A percentile compares a stretch with the other conserved stretches of the same genome.
Conservation (phyloP, 1,140 invertebrate species). For the Rhagoletis pomonella region DNA sequence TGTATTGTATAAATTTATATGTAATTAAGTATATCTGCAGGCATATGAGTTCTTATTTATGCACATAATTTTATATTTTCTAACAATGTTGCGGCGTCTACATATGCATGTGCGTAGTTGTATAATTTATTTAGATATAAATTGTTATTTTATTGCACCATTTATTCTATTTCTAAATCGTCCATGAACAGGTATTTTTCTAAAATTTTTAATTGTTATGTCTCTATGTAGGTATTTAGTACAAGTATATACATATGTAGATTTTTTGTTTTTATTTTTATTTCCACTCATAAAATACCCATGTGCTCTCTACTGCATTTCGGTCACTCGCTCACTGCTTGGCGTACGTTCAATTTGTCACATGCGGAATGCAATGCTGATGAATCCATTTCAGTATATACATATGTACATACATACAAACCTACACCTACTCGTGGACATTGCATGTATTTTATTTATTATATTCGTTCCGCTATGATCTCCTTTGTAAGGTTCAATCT, state of each 20-base stretch:
- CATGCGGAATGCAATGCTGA: constrained; percentile 2
- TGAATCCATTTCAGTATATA: background rate
- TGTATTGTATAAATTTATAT: too few relatives aligned
- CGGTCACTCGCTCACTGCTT: background rate
- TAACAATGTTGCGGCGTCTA: background rate
- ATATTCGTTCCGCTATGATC: background rate
- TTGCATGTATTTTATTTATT: background rate
- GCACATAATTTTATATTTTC: too few relatives aligned
- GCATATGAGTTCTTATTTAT: too few relatives aligned
- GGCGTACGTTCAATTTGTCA: constrained; percentile 18
- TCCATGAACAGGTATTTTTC: background rate
- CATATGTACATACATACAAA: too few relatives aligned
- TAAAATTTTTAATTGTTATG: background rate
- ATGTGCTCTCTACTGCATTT: background rate
- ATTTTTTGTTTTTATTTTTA: background rate
- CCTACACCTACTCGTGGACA: too few relatives aligned
- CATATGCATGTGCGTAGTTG: background rate
- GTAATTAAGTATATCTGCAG: too few relatives aligned
- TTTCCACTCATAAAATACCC: background rate
- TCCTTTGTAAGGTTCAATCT: background rate
- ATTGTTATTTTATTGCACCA: background rate
- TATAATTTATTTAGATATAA: background rate
- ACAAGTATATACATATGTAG: background rate
- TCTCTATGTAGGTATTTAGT: background rate
- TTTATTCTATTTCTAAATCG: constrained; percentile 7